A percentile compares a stretch with the other conserved stretches of the same genome.
These are phyloP conservation scores for Ceuthmochares aereus DNA, from an alignment of 2,113 vertebrate genomes.

Conservation along the genomic window DNA sequence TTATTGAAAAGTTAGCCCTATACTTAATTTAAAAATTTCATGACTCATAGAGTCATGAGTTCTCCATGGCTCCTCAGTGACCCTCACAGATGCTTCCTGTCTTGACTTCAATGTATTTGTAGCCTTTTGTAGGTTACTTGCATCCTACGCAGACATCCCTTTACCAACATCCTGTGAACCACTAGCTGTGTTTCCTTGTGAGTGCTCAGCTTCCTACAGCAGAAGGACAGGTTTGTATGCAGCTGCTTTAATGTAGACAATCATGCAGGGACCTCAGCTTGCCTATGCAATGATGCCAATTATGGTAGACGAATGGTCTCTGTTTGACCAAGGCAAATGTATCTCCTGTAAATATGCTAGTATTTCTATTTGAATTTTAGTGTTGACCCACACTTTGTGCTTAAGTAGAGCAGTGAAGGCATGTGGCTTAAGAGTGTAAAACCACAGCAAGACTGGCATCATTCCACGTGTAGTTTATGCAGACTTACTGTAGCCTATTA, in stretches of 20 bases:
- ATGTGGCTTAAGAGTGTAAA: background rate
- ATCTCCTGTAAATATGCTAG: background rate
- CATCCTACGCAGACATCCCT: slow-evolving; percentile 36
- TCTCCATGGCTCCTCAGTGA: slow-evolving; percentile 28
- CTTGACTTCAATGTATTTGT: slow-evolving; percentile 9
- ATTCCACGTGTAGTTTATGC: background rate
- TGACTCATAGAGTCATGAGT: background rate
- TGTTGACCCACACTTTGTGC: background rate
- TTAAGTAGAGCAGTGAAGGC: background rate
- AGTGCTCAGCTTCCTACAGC: background rate
- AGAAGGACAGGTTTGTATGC: background rate
- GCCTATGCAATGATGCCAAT: background rate
- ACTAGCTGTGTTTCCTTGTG: slow-evolving; percentile 21
- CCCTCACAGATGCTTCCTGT: slow-evolving; percentile 65
- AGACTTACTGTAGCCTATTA: background rate
- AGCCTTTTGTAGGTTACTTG: slow-evolving; percentile 35
- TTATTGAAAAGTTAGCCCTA: background rate
- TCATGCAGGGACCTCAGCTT: rapidly evolving
- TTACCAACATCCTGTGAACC: slow-evolving; percentile 50
- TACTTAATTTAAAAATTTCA: background rate
- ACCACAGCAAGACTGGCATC: background rate
- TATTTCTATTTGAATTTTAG: background rate
- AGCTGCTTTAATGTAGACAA: background rate
- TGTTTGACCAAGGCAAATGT: background rate
- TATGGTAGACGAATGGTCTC: background rate